Evolutionary conservation across 2,797 vertebrate species (phyloP).

Genomic region (Neopelma chrysocephalum): DNA sequence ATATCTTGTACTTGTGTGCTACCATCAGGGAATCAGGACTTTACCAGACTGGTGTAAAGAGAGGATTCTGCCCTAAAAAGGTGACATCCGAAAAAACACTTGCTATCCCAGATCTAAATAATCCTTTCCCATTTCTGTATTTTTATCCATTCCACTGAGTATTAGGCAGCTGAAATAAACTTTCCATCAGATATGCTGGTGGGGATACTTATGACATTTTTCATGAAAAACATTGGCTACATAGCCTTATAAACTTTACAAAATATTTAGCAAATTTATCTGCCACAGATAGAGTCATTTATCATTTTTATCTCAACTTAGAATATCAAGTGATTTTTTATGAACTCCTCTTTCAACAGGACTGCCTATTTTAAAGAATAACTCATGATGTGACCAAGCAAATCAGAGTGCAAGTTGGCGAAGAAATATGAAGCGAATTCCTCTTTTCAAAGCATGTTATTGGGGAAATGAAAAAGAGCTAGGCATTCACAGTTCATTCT

Average conservation of each 20-base stretch:
- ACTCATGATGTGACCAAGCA: not conserved
- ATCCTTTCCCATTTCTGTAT: not conserved
- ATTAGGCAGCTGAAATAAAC: not conserved
- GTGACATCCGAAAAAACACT: not conserved
- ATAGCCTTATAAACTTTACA: not conserved
- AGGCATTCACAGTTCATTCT: conserved; percentile 27
- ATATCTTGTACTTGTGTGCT: not conserved
- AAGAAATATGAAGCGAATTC: not conserved
- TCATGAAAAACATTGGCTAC: not conserved
- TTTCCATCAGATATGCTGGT: not conserved
- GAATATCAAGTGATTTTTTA: not conserved
- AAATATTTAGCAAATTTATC: not conserved
- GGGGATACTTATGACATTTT: not conserved
- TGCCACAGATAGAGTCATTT: not conserved
- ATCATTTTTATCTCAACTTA: not conserved
- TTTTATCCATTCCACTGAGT: not conserved
- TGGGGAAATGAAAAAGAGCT: not conserved
- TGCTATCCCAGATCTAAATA: not conserved
- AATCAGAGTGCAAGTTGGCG: not conserved
- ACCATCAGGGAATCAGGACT: not conserved
- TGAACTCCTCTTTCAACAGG: not conserved
- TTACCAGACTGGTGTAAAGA: not conserved
- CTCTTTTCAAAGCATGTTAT: not conserved
- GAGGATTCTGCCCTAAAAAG: not conserved
- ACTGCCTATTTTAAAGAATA: not conserved